These are phyloP conservation scores for Euglossa dilemma DNA, from an alignment of 1,140 invertebrate genomes.

Conservation along the genomic window DNA sequence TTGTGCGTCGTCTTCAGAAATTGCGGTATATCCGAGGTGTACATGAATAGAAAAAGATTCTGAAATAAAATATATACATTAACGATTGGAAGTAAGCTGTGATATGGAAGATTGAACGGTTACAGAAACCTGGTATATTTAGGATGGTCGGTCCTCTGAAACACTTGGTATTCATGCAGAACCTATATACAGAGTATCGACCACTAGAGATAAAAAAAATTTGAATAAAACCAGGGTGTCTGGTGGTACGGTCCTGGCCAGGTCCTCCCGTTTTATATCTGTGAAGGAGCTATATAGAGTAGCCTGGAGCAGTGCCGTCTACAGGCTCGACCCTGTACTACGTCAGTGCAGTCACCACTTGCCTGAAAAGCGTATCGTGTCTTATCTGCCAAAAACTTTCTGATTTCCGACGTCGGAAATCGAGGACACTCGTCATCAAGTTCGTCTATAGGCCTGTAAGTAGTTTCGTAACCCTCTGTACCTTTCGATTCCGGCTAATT, in stretches of 20 bases:
- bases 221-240: slow-evolving; percentile 1
- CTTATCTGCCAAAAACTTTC: slow-evolving; percentile 50
- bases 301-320: slow-evolving; percentile 71
- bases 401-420: background rate
- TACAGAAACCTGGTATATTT: background rate
- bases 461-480: background rate
- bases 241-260: slow-evolving; percentile 42
- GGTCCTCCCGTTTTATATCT: slow-evolving; percentile 50
- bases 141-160: background rate
- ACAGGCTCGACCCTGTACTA: slow-evolving; percentile 71
- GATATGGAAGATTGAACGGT: background rate
- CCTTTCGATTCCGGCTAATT: background rate
- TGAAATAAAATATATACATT: background rate
- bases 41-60: background rate
- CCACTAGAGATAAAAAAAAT: background rate
- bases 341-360: slow-evolving; percentile 69
- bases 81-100: background rate
- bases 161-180: background rate
- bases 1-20: slow-evolving; percentile 7
- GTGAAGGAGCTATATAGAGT: slow-evolving; percentile 46
- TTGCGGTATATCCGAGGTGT: background rate
- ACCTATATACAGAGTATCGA: background rate
- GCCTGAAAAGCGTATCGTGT: slow-evolving; percentile 71
- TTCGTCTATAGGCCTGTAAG: background rate
- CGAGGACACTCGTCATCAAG: background rate